Base-by-base conservation (phyloP, 2,797 vertebrate genomes). In the Picus viridis region DNA sequence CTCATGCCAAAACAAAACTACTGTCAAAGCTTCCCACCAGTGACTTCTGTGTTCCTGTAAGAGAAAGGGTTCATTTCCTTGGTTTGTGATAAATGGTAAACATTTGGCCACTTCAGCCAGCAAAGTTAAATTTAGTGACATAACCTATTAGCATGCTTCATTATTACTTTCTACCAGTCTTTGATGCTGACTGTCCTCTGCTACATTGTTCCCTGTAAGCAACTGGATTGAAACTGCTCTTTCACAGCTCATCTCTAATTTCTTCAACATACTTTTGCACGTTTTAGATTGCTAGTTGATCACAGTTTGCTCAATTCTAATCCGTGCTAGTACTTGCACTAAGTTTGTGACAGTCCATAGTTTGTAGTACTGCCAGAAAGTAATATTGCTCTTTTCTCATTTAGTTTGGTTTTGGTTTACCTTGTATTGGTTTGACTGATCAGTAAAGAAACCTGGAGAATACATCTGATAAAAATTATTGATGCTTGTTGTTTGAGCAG, bases 371-470 rank as follows among this genome's bases (percentile, higher is more conserved):
- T 83, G n/a, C 49, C 74, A 43, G 45, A 62, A 94, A 68, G 36
- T 49, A 4, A 26, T 51, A 89, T 77, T 83, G 27, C 34, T 70
- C 5, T 74, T 72, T 72, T 30, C 36, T 62, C 32, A 8, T 65
- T 69, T 86, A 47, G 36, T 61, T 85, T 67, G 53, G 7, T 34
- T 67, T 75, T 29, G 14, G 5, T 75, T 67, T 75, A 65, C 56
- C 71, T 51, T 87, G 32, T 78, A 49, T 82, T 61, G 15, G 5
- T 76, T 67, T 82, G 45, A 36, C 34, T 73, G 34, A 59, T 79
- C 32, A 65, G n/a, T 70, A 83, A 86, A 91, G 67, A 91, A 72
- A 64, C 91, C 69, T 90, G 85, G 76, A 72, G 79, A 86, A 89
- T 79, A 39, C 67, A 30, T n/a, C 88, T 67, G 61, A 56, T 72